Base-by-base conservation (phyloP, 2,888 invertebrate species). In the Graphium colonna region DNA sequence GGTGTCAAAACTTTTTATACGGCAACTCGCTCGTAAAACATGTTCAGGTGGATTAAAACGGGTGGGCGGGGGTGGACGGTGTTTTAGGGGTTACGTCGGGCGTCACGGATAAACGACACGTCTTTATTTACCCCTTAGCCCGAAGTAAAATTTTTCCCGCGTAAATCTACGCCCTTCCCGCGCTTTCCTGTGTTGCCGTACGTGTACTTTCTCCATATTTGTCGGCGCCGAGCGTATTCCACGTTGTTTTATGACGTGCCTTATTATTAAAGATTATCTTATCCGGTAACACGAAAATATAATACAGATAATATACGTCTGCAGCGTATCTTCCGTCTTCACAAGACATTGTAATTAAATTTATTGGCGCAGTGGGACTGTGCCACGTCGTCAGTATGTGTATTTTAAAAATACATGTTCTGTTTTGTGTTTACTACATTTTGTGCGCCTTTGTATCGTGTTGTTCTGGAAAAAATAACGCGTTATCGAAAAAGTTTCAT, bases 21-120 rank as follows among this genome's bases (percentile, higher is more conserved):
- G 73, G 63, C 73, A 85, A 84, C 77, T 85, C 82, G 75, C 69
- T 79, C 84, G 71, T 86, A 82, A 85, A 86, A 84, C 79, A 76
- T 71, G 82, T 75, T 72, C 78, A 77, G 79, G 77, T 77, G 82
- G 84, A 84, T 85, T 84, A 83, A 82, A 83, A 77, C 62, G 75
- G 77, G 69, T 61, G 75, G 77, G 69, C 62, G 69, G 63, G 66
- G 61, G 73, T 67, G 33, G 8, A 33, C 33, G n/a, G n/a, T n/a
- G 64, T 66, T 74, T 65, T 56, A 61, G 52, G 53, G 62, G 64
- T 64, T 58, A 48, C 58, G 59, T 54, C 58, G 47, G n/a, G 57
- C 57, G 56, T 60, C 60, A 61, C 54, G 58, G 58, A 56, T 60
- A 62, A 67, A 65, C 60, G 60, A 57, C 59, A 62, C 61, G 51